Evolutionary conservation across 2,113 vertebrate genomes (phyloP).

Genomic region (Brachypteracias leptosomus): DNA sequence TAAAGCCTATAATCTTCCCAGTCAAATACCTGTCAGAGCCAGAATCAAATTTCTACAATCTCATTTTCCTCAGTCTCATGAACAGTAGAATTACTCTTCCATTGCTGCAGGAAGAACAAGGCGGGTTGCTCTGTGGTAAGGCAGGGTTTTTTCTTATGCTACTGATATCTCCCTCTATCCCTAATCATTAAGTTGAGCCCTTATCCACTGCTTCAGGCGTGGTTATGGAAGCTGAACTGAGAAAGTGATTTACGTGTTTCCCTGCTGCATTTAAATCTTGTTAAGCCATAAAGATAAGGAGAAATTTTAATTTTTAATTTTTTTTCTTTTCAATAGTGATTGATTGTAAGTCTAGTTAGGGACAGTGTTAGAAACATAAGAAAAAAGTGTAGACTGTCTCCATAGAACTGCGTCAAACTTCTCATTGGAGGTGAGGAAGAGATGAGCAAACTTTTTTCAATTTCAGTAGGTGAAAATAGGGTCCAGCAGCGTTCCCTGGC

Average conservation of each 20-base stretch:
- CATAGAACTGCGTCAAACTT: background rate
- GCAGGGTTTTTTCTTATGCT: background rate
- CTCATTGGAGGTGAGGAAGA: background rate
- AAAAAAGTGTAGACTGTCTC: background rate
- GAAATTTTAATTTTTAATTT: background rate
- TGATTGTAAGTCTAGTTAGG: background rate
- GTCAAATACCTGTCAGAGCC: slow-evolving; percentile 34
- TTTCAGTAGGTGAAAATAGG: background rate
- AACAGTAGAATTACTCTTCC: background rate
- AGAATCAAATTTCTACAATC: slow-evolving; percentile 18
- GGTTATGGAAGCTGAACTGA: background rate
- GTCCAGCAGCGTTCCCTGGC: background rate
- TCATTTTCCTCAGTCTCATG: slow-evolving; percentile 7
- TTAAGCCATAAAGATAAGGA: background rate
- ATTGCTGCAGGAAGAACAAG: background rate
- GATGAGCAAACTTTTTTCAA: background rate
- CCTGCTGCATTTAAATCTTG: background rate
- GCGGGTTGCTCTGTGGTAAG: background rate
- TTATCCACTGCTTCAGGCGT: background rate
- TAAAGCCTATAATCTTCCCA: slow-evolving; percentile 11
- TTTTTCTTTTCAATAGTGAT: background rate
- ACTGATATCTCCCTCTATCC: background rate
- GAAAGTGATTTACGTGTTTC: background rate
- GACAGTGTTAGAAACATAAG: background rate
- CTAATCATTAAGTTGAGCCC: background rate